These are phyloP conservation scores for Saiga tatarica DNA, from an alignment of 2,113 vertebrate genomes.

Conservation along the genomic window DNA sequence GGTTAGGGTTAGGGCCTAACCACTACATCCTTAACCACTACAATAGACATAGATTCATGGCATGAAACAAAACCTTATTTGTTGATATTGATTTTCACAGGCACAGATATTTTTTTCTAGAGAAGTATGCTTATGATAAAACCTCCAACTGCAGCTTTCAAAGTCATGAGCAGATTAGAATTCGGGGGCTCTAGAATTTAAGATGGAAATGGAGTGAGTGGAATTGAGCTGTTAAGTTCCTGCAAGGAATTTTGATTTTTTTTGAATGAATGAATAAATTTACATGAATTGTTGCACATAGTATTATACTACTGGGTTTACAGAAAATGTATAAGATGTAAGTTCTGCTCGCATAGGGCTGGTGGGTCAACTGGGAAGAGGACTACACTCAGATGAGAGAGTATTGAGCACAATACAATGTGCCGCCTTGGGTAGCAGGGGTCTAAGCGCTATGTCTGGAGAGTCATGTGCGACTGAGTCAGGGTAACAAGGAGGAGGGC, in stretches of 20 bases:
- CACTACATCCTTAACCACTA: background rate
- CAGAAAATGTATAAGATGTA: background rate
- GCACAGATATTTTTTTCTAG: background rate
- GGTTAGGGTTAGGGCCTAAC: too few species aligned
- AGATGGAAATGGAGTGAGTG: background rate
- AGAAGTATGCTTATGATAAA: background rate
- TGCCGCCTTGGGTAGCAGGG: fast-evolving
- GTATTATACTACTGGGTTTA: background rate
- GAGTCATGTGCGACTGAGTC: background rate
- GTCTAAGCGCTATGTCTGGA: background rate
- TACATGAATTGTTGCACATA: background rate
- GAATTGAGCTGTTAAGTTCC: background rate
- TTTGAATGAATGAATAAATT: background rate
- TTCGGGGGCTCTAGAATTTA: background rate
- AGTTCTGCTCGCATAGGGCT: background rate
- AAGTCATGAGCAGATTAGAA: background rate
- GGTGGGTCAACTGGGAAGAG: background rate
- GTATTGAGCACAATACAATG: background rate
- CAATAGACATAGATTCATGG: background rate
- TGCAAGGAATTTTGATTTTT: background rate
- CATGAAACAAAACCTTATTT: background rate
- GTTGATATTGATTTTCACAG: background rate
- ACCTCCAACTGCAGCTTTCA: background rate
- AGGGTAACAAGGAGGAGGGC: background rate
- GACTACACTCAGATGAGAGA: background rate